A percentile compares a stretch with the other conserved stretches of the same genome.
These are phyloP conservation scores for Pseudomyrmex dendroicus DNA, from an alignment of 1,140 invertebrate genomes.

Conservation along the genomic window DNA sequence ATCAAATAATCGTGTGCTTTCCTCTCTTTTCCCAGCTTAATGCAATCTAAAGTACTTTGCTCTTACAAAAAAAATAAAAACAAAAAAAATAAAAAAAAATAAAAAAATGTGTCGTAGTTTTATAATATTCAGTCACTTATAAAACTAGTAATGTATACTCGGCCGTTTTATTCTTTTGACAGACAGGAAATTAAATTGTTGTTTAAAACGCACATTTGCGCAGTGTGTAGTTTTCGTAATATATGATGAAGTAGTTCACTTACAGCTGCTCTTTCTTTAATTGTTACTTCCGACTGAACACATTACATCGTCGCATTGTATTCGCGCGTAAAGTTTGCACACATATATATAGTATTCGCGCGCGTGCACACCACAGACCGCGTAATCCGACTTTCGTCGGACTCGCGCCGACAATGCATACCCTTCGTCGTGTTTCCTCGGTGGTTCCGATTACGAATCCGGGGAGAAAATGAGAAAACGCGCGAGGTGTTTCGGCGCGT, in stretches of 20 bases:
- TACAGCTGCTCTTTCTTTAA: conserved; percentile 29
- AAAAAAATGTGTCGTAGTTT: conserved; percentile 25
- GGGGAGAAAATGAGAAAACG: conserved; percentile 53
- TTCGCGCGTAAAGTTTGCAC: not conserved
- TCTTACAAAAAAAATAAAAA: not conserved
- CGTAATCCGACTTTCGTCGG: conserved; percentile 6
- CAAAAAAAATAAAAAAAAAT: too few species aligned
- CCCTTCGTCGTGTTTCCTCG: conserved; percentile 17
- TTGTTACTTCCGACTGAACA: conserved; percentile 20
- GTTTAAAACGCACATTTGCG: not conserved
- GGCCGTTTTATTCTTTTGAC: conserved; percentile 6
- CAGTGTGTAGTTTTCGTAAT: not conserved
- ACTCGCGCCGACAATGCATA: conserved; percentile 17
- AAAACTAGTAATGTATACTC: conserved; percentile 10
- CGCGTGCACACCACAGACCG: conserved; percentile 9
- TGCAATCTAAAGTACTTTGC: conserved; percentile 13
- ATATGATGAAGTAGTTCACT: conserved; percentile 5
- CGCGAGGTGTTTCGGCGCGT: not conserved
- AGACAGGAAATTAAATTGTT: conserved; percentile 29
- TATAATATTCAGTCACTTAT: not conserved
- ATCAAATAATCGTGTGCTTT: conserved; percentile 59
- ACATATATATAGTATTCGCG: not conserved
- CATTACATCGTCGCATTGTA: not conserved
- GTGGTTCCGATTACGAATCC: conserved; percentile 54
- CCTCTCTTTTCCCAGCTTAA: conserved; percentile 1